Evolutionary conservation across 2,888 invertebrate genomes (phyloP), one percentile per base, ranked within the genome.

Genomic region (Acrobasis repandana): DNA sequence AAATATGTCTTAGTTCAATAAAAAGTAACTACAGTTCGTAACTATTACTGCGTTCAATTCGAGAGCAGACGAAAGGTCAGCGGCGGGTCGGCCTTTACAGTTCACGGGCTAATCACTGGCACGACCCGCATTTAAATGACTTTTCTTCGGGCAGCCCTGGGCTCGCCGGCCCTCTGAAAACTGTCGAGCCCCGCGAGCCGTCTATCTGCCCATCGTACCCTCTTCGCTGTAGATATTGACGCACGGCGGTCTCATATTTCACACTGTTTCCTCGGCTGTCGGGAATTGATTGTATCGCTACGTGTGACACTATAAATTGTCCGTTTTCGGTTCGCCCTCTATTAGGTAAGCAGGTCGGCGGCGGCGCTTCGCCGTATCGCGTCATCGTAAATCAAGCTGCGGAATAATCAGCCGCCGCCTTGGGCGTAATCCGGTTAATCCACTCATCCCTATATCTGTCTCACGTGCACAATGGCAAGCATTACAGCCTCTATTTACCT

Each of bases 361-460:
- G 72, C 72, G 74, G 71, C 74, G 77, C 75, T 71, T 75, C 67
- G 71, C 76, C 79, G 81, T 88, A 86, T 85, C 85, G 82, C 83
- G 85, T 88, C 88, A 86, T 82, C 87, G 86, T 90, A 91, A 91
- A 91, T 92, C 91, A 91, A 84, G 83, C 79, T 80, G 81, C 70
- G 78, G 86, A 82, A 89, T 90, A 89, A 92, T 90, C 88, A 90
- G 87, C 78, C 80, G 75, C 74, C 84, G 84, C 83, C 77, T 75
- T 70, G 77, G 83, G 80, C 75, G 71, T 89, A 88, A 91, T 90
- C 88, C 86, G 72, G 80, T 82, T 89, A 87, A 90, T 86, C 87
- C 75, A 76, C 82, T 85, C 84, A 81, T 85, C 80, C 82, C 80
- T 85, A 81, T 86, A 85, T 84, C 83, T 85, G 83, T 81, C 84